Evolutionary conservation across 2,888 invertebrate species (phyloP), one percentile per base, ranked within the genome.

Genomic region (Acronicta aceris): DNA sequence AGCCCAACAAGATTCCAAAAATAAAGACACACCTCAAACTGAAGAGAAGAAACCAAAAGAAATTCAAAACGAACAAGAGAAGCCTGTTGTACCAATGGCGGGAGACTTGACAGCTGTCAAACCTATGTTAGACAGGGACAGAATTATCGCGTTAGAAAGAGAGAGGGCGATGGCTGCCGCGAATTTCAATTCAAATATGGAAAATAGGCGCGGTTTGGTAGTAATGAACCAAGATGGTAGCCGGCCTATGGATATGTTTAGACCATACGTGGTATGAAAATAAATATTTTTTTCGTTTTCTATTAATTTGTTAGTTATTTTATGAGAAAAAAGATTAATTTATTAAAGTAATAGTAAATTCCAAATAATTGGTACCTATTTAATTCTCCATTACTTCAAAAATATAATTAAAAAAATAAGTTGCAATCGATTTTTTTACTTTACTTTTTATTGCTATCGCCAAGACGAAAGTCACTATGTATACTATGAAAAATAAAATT

Each of bases 1-100:
- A 84, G 98, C 98, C 0, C 98, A 98, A 87, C 98, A 98, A 76
- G 98, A 98, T 90, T 96, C 98, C 30, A 97, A 97, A 91, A 83
- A 74, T 47, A 96, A 96, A 56, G 94, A 95, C 60, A 74, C 84
- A 9, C 88, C 89, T 56, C 85, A 86, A 60, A 75, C 73, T 54
- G 93, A 94, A 53, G 92, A 93, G 21, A 93, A 94, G 79, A 88
- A 91, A 81, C 76, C 87, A 9, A 88, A 88, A 67, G 91, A 92
- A 71, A 83, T 68, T 52, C 81, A 78, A n/a, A 62, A 82, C 17
- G 90, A 90, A 66, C 83, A 85, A 42, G 91, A 92, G 76, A 90
- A 91, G 69, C 83, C 81, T 41, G n/a, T n/a, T n/a, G 77, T 87
- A 46, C 88, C 88, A 79, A 83, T 89, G 83, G 87, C 93, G 66